These are phyloP conservation scores for Lepilemur septentrionalis DNA, from an alignment of 2,797 vertebrate species.

Conservation along the genomic window DNA sequence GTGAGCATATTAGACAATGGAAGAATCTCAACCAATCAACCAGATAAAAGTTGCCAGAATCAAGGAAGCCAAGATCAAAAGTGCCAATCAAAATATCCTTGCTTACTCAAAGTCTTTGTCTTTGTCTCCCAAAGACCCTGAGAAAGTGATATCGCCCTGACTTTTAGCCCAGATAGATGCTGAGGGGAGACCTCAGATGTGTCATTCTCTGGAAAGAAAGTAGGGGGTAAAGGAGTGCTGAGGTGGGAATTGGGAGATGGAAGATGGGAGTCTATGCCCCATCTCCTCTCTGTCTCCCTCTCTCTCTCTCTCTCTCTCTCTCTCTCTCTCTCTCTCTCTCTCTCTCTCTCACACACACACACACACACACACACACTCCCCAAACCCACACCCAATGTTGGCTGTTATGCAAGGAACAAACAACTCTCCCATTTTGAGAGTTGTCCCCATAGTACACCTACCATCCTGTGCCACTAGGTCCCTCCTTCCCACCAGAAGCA, in stretches of 20 bases:
- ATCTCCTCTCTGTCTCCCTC: neutral
- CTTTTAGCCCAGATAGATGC: neutral
- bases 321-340: too few species aligned
- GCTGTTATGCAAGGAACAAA: neutral
- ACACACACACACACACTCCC: neutral
- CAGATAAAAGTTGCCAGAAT: neutral
- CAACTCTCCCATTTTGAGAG: neutral
- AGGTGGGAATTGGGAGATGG: neutral
- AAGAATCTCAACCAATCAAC: neutral
- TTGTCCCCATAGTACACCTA: rapidly evolving
- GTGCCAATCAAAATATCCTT: neutral
- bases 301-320: too few species aligned
- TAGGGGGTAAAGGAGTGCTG: neutral
- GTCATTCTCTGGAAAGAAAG: neutral
- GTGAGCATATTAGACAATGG: neutral
- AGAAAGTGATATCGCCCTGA: neutral
- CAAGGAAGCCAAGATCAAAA: neutral
- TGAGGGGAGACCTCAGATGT: neutral
- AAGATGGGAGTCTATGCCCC: neutral
- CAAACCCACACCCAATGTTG: neutral
- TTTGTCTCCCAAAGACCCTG: neutral
- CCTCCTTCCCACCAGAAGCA: neutral
- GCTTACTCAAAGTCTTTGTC: neutral
- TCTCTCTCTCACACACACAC: neutral
- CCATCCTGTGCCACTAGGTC: neutral